A percentile compares a stretch with the other conserved stretches of the same genome.
These are phyloP conservation scores for Drosophila equinoxialis DNA, from an alignment of 1,140 invertebrate genomes.

Conservation along the genomic window DNA sequence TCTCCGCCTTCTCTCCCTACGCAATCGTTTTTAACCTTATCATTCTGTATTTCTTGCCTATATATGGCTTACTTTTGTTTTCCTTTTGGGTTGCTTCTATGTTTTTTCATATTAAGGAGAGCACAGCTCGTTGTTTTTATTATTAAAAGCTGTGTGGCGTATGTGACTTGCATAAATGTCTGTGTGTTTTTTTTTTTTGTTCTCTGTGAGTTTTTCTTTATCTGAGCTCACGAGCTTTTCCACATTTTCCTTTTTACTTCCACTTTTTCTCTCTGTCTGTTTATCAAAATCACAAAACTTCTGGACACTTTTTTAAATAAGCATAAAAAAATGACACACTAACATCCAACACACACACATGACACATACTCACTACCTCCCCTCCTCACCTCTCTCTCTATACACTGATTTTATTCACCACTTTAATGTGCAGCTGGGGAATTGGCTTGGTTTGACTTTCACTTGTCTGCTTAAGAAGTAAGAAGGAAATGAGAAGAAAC, in stretches of 20 bases:
- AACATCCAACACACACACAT: not conserved
- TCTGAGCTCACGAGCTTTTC: not conserved
- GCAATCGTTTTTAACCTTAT: not conserved
- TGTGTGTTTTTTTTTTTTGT: not conserved
- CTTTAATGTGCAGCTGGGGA: slow-evolving; percentile 75
- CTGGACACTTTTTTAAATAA: slow-evolving; percentile 77
- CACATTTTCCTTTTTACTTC: slow-evolving; percentile 26
- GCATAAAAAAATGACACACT: slow-evolving; percentile 62
- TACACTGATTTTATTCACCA: slow-evolving; percentile 7
- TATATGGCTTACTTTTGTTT: slow-evolving; percentile 49
- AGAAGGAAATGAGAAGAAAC: not conserved
- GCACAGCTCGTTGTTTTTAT: slow-evolving; percentile 74
- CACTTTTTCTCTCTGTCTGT: slow-evolving; percentile 45
- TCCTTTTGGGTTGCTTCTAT: slow-evolving; percentile 46
- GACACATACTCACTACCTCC: not conserved
- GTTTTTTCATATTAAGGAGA: slow-evolving; percentile 33
- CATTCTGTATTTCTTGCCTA: slow-evolving; percentile 14
- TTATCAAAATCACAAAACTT: slow-evolving; percentile 78
- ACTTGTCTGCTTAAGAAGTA: slow-evolving; percentile 64
- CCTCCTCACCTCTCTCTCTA: not conserved
- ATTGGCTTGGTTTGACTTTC: slow-evolving; percentile 44
- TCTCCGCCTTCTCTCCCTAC: not conserved
- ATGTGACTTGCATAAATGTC: slow-evolving; percentile 77
- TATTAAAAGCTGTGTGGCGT: slow-evolving; percentile 77
- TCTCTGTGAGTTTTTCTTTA: not conserved